Percentiles rank a stretch among this genome's conserved stretches.
Conservation (phyloP, 2,113 vertebrate genomes). For the Menura novaehollandiae region DNA sequence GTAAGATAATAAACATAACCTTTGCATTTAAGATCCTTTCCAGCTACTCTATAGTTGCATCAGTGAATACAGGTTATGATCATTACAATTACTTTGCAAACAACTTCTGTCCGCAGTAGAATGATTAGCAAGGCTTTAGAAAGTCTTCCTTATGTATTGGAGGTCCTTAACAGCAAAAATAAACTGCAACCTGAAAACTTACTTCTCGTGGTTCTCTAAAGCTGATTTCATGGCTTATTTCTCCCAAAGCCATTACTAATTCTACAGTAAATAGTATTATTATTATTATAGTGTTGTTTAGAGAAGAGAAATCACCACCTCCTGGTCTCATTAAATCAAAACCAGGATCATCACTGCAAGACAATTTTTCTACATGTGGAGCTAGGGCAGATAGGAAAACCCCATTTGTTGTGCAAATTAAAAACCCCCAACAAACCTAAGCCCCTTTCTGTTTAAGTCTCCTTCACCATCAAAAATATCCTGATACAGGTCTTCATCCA, state of each 20-base stretch:
- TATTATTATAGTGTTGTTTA: background rate
- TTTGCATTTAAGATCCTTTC: background rate
- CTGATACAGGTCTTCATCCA: background rate
- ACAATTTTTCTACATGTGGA: background rate
- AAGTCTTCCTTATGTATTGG: background rate
- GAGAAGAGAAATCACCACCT: background rate
- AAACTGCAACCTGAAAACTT: background rate
- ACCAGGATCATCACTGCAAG: background rate
- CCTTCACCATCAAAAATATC: background rate
- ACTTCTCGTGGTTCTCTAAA: background rate
- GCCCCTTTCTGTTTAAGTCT: background rate
- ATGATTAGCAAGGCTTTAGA: background rate
- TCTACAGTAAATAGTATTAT: background rate
- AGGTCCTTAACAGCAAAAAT: background rate
- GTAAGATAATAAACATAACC: background rate
- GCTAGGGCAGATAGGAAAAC: background rate
- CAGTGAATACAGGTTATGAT: background rate
- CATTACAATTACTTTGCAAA: background rate
- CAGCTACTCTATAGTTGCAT: background rate
- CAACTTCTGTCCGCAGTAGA: background rate
- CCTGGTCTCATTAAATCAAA: background rate
- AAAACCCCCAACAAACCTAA: background rate
- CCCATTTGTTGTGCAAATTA: background rate
- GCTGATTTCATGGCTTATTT: background rate
- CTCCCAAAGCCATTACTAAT: background rate